phyloP scores from a whole-genome alignment of 2,113 vertebrate genomes.

The Corythaixoides concolor region DNA sequence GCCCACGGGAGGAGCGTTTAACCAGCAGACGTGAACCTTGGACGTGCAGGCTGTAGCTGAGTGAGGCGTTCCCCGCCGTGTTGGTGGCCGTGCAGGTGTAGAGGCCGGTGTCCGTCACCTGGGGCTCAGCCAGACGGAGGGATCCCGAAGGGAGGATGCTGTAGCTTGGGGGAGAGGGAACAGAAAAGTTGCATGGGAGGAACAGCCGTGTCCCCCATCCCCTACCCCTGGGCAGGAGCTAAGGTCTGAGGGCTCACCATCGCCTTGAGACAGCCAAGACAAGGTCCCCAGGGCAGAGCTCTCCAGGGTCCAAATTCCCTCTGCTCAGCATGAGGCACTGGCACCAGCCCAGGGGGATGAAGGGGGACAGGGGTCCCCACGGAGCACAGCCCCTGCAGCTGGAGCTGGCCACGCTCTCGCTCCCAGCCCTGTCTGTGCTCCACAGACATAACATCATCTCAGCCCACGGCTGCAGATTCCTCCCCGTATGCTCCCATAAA shows the following conservation, averaged over 20 bases:
- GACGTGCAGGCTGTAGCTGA: constrained; percentile 81
- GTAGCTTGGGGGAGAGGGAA: constrained; percentile 67
- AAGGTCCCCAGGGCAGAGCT: not conserved
- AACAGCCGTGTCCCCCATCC: not conserved
- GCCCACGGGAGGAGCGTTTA: not conserved
- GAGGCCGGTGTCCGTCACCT: constrained; percentile 77
- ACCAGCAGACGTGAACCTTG: constrained; percentile 62
- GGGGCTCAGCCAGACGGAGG: constrained; percentile 79
- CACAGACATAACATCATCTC: constrained; percentile 56
- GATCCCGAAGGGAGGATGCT: constrained; percentile 83
- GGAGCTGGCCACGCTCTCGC: not conserved
- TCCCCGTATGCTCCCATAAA: not conserved
- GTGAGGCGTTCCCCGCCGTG: constrained; percentile 76
- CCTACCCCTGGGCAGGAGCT: not conserved
- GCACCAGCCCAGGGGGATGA: accelerated
- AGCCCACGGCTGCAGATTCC: constrained; percentile 14
- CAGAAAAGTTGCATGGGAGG: not conserved
- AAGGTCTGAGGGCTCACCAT: not conserved
- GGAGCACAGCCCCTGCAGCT: constrained; percentile 40
- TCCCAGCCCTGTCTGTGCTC: not conserved
- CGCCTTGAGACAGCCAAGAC: not conserved
- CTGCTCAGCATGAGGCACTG: not conserved
- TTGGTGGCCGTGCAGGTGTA: constrained; percentile 88
- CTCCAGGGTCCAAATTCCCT: not conserved
- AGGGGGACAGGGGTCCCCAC: accelerated